Percentiles rank a stretch among this genome's conserved stretches.
Evolutionary conservation across 1,140 invertebrate genomes (phyloP).

Genomic region (Hypsibius dujardini): DNA sequence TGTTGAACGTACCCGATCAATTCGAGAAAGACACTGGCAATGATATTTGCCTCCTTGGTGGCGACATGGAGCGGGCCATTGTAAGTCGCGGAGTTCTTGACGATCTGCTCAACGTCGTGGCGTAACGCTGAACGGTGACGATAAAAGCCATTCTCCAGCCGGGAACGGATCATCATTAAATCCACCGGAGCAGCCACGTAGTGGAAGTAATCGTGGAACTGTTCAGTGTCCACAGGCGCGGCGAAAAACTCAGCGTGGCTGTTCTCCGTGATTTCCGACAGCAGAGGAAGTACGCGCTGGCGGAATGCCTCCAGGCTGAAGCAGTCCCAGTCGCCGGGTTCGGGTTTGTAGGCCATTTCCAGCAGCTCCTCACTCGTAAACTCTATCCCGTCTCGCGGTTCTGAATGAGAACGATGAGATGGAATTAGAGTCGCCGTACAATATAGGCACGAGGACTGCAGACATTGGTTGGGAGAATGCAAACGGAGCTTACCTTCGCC

Average conservation of each 20-base stretch:
- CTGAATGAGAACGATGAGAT: too few species aligned
- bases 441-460: too few species aligned
- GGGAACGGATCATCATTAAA: constrained; percentile 70
- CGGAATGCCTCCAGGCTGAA: constrained; percentile 51
- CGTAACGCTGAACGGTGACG: constrained; percentile 27
- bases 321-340: constrained; percentile 64
- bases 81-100: constrained; percentile 77
- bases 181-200: constrained; percentile 87
- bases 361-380: neutral
- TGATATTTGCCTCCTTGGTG: neutral
- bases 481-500: too few species aligned
- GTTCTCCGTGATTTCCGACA: constrained; percentile 67
- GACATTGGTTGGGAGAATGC: too few species aligned
- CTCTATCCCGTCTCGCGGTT: too few species aligned
- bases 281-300: constrained; percentile 49
- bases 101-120: constrained; percentile 71
- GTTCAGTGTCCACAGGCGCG: constrained; percentile 76
- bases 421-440: too few species aligned
- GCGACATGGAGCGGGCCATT: constrained; percentile 39
- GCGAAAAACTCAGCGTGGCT: constrained; percentile 78
- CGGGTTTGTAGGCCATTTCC: constrained; percentile 46
- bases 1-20: neutral
- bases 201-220: constrained; percentile 70
- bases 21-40: neutral
- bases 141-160: constrained; percentile 77